Percentiles rank a stretch among this genome's conserved stretches.
Evolutionary conservation across 2,113 vertebrate genomes (phyloP).

Genomic region (Protobothrops mucrosquamatus): DNA sequence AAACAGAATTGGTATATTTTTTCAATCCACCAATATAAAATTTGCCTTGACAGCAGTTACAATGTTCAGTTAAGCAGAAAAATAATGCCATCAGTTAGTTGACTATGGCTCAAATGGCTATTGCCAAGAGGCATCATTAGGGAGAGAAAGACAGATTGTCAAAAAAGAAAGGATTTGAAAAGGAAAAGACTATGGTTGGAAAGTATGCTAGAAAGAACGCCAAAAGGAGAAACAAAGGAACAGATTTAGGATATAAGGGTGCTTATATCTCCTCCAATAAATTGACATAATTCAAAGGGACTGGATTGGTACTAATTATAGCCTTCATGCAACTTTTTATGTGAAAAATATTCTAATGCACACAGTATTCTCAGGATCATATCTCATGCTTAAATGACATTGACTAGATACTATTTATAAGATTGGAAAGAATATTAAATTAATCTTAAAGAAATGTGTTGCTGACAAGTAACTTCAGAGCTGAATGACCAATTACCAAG

Average conservation of each 20-base stretch:
- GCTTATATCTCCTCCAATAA: background rate
- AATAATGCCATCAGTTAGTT: background rate
- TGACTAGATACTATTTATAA: background rate
- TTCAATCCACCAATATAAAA: background rate
- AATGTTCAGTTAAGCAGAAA: background rate
- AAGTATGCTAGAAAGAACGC: background rate
- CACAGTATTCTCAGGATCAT: background rate
- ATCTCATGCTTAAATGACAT: background rate
- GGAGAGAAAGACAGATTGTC: background rate
- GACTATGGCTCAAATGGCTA: conserved; percentile 14
- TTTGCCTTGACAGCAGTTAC: background rate
- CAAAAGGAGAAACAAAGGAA: conserved; percentile 1
- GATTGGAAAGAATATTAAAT: background rate
- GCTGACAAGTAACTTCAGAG: background rate
- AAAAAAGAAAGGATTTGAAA: background rate
- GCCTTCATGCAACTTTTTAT: background rate
- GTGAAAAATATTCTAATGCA: background rate
- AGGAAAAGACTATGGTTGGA: background rate
- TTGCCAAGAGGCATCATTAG: background rate
- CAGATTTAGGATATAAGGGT: conserved; percentile 7
- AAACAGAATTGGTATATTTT: background rate
- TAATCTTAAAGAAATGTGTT: background rate
- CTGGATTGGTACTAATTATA: background rate
- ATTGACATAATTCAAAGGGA: background rate
- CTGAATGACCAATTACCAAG: background rate